These are phyloP conservation scores for Pseudeuparius sepicola DNA, from an alignment of 2,888 invertebrate genomes.

Conservation along the genomic window DNA sequence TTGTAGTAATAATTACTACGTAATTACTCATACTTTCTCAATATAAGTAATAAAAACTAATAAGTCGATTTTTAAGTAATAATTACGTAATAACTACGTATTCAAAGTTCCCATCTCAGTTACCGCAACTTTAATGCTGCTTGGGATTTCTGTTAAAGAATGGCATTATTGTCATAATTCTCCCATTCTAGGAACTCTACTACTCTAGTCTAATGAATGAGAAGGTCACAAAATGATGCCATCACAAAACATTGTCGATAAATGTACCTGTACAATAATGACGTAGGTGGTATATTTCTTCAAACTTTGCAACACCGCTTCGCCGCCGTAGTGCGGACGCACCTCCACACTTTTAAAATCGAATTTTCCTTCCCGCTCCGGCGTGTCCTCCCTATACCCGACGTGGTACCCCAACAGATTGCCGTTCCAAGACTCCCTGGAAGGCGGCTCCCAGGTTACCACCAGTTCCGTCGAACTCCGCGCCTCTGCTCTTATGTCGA, in stretches of 20 bases:
- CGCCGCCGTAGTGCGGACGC: slow-evolving; percentile 60
- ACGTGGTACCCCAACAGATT: slow-evolving; percentile 80
- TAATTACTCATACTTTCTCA: no score
- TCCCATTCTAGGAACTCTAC: no score
- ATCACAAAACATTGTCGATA: slow-evolving; percentile 4
- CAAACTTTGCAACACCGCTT: slow-evolving; percentile 58
- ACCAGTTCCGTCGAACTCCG: slow-evolving; percentile 77
- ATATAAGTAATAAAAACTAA: no score
- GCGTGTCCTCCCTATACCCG: slow-evolving; percentile 58
- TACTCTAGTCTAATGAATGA: no score
- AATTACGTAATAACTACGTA: no score
- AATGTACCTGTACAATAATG: slow-evolving; percentile 62
- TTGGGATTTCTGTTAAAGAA: no score
- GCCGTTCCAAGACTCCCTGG: slow-evolving; percentile 78
- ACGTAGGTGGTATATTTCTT: slow-evolving; percentile 73
- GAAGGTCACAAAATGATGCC: no score
- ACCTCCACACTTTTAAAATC: slow-evolving; percentile 69
- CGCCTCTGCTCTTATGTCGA: slow-evolving; percentile 72
- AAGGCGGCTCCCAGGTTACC: slow-evolving; percentile 81
- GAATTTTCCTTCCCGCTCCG: slow-evolving; percentile 42
- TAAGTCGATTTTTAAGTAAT: no score
- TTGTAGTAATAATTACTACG: no score
- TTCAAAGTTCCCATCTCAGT: no score
- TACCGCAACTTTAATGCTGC: no score
- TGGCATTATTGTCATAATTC: no score